Percentiles rank a stretch among this genome's conserved stretches.
These are phyloP conservation scores for Biston stratarius DNA, from an alignment of 2,888 invertebrate genomes.

Conservation along the genomic window DNA sequence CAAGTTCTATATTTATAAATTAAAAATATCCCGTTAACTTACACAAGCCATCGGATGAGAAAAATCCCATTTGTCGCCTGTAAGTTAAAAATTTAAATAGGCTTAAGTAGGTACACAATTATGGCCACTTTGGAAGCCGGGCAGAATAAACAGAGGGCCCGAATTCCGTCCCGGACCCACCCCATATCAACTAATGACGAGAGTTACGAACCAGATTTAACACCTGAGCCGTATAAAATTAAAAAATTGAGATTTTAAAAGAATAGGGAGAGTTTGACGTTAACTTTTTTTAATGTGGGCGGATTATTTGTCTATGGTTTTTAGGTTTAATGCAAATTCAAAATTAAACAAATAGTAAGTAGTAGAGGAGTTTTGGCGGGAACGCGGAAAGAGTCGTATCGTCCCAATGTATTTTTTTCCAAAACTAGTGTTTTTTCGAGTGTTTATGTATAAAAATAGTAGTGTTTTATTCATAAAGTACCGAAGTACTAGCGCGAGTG, in stretches of 20 bases:
- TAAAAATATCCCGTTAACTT: conserved; percentile 30
- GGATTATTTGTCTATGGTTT: neutral
- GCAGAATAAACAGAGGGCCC: conserved; percentile 70
- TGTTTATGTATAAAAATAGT: no score
- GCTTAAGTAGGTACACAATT: conserved; percentile 69
- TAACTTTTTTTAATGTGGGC: conserved; percentile 21
- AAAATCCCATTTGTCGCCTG: conserved; percentile 47
- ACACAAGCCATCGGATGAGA: conserved; percentile 34
- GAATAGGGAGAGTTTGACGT: conserved; percentile 30
- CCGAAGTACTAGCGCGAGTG: no score
- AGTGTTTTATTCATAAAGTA: no score
- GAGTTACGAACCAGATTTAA: conserved; percentile 64
- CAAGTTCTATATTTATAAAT: neutral
- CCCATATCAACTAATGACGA: conserved; percentile 77
- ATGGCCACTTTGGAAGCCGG: conserved; percentile 64
- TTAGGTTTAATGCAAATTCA: neutral
- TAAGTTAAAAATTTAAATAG: conserved; percentile 60
- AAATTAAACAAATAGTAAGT: neutral
- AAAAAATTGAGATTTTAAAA: conserved; percentile 43
- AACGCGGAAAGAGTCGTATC: no score
- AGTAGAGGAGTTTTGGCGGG: no score
- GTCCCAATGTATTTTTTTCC: no score
- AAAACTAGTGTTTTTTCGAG: no score
- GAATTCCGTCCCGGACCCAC: conserved; percentile 50
- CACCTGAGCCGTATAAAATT: conserved; percentile 69